Conservation (phyloP, 2,113 vertebrate genomes). For the Sigmodon hispidus region DNA sequence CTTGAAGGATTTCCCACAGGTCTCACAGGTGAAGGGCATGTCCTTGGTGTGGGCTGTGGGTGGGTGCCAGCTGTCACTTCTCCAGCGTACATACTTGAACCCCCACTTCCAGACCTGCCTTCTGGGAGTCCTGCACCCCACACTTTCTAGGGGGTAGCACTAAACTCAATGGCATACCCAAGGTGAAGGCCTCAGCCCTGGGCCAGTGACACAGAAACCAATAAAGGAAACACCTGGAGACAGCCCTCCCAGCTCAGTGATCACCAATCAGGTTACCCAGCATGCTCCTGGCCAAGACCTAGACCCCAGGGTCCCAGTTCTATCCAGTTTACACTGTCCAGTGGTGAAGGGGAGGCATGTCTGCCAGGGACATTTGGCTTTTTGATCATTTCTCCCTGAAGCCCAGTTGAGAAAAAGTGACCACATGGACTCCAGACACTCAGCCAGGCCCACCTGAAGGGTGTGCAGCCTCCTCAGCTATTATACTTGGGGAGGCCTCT, state of each 20-base stretch:
- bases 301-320: neutral
- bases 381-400: neutral
- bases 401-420: neutral
- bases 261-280: neutral
- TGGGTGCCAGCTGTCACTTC: neutral
- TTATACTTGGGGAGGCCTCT: neutral
- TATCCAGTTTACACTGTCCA: neutral
- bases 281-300: neutral
- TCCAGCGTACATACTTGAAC: neutral
- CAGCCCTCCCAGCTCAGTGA: neutral
- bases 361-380: neutral
- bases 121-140: neutral
- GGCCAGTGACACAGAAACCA: neutral
- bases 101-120: neutral
- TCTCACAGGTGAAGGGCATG: conserved; percentile 99
- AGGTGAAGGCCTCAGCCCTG: neutral
- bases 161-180: neutral
- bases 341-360: neutral
- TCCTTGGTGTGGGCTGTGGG: conserved; percentile 96
- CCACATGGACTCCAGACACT: neutral
- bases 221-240: neutral
- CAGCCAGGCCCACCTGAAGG: neutral
- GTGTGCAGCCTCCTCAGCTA: neutral
- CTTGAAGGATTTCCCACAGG: conserved; percentile 98
- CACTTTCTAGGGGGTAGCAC: neutral